Evolutionary conservation across 2,888 invertebrate genomes (phyloP).

Genomic region (Lasioglossum morio): DNA sequence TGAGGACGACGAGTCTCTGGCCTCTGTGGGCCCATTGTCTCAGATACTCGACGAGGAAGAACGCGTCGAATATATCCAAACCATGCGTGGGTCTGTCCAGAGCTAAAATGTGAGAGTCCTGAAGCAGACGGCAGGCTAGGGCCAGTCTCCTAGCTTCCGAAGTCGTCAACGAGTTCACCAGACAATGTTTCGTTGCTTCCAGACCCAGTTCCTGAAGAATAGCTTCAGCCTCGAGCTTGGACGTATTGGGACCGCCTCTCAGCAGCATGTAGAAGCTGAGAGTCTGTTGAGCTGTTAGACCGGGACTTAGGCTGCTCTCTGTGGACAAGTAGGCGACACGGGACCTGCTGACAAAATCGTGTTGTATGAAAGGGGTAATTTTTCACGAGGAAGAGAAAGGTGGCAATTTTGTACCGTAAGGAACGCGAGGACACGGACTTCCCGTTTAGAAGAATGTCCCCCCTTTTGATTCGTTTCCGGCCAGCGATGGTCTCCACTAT

Average conservation of each 20-base stretch:
- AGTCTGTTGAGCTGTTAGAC: slow-evolving; percentile 96
- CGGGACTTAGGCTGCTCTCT: slow-evolving; percentile 92
- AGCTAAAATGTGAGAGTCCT: slow-evolving; percentile 94
- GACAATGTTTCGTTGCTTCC: slow-evolving; percentile 94
- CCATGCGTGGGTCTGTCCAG: slow-evolving; percentile 95
- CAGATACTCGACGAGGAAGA: slow-evolving; percentile 96
- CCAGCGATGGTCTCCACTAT: slow-evolving; percentile 95
- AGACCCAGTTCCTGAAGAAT: slow-evolving; percentile 96
- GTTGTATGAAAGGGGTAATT: not conserved
- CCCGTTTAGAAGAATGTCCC: slow-evolving; percentile 95
- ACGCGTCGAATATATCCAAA: slow-evolving; percentile 98
- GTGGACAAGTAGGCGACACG: slow-evolving; percentile 91
- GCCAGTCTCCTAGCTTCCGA: slow-evolving; percentile 95
- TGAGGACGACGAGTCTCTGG: slow-evolving; percentile 93
- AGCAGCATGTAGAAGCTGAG: slow-evolving; percentile 93
- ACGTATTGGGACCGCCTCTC: slow-evolving; percentile 87
- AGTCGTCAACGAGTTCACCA: slow-evolving; percentile 93
- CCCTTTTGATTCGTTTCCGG: slow-evolving; percentile 87
- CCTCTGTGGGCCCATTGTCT: slow-evolving; percentile 94
- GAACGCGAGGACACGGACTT: slow-evolving; percentile 91
- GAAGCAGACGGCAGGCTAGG: slow-evolving; percentile 94
- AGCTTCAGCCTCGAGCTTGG: slow-evolving; percentile 89
- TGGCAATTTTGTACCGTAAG: slow-evolving; percentile 85
- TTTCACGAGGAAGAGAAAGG: not conserved
- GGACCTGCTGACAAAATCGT: slow-evolving; percentile 83